phyloP scores from a whole-genome alignment of 1,140 invertebrate genomes.

The Achroia grisella region DNA sequence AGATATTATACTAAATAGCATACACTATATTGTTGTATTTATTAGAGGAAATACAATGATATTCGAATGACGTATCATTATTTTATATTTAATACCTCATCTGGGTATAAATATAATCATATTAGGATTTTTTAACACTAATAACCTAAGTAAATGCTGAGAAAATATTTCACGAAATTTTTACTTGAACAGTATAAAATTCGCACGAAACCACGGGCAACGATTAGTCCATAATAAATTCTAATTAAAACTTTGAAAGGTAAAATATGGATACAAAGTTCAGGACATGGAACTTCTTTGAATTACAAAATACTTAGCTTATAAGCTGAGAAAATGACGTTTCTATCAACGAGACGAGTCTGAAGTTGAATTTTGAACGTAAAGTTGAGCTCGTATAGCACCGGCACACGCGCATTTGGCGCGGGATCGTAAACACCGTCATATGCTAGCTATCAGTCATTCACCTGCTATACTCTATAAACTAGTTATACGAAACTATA shows the following conservation, averaged over 20 bases:
- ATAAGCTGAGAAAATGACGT: constrained; percentile 19
- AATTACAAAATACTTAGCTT: constrained; percentile 23
- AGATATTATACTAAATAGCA: too few species aligned
- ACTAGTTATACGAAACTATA: not conserved
- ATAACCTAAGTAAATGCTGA: too few species aligned
- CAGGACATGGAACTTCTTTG: constrained; percentile 18
- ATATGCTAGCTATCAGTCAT: not conserved
- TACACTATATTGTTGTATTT: too few species aligned
- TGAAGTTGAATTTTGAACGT: constrained; percentile 17
- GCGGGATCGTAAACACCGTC: not conserved
- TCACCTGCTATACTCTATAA: not conserved
- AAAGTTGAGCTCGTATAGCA: constrained; percentile 12
- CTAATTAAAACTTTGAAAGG: constrained; percentile 16
- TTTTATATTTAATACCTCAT: too few species aligned
- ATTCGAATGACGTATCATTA: too few species aligned
- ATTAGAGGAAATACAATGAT: too few species aligned
- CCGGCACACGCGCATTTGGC: constrained; percentile 3
- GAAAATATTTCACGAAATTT: too few species aligned
- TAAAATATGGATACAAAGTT: constrained; percentile 22
- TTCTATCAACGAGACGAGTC: constrained; percentile 13
- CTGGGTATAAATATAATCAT: too few species aligned
- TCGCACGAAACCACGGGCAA: too few species aligned
- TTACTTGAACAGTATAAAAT: too few species aligned
- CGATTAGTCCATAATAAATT: constrained; percentile 8
- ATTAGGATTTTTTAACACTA: too few species aligned